Percentiles rank a stretch among this genome's conserved stretches.
Conservation (phyloP, 2,113 vertebrate species). For the Lutjanus erythropterus region DNA sequence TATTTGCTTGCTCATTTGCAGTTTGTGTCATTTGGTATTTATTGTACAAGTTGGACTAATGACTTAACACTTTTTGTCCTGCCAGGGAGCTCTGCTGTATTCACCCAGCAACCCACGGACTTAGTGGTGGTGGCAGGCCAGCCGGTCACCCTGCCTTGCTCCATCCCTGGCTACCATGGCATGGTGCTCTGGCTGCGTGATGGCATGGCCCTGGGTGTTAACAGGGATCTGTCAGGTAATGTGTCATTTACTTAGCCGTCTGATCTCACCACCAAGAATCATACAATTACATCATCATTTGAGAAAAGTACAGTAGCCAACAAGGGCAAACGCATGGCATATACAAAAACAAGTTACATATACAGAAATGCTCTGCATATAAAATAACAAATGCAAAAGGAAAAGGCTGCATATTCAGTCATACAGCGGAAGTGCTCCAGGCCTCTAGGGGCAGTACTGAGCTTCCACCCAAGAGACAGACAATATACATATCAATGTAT, state of each 20-base stretch:
- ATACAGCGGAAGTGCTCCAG: too few relatives aligned
- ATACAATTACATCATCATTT: too few relatives aligned
- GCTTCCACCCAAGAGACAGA: too few relatives aligned
- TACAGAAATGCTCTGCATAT: too few relatives aligned
- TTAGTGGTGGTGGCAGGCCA: constrained; percentile 92
- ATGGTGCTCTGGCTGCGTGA: constrained; percentile 95
- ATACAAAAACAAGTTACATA: too few relatives aligned
- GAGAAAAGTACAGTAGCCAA: too few relatives aligned
- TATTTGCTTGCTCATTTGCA: neutral
- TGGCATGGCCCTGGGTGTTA: constrained; percentile 91
- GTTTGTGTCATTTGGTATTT: neutral
- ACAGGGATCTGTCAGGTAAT: constrained; percentile 91
- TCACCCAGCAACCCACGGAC: constrained; percentile 92
- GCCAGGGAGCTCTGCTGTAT: constrained; percentile 88
- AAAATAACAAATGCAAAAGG: too few relatives aligned
- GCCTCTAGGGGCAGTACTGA: too few relatives aligned
- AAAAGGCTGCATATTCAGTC: too few relatives aligned
- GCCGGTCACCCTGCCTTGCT: constrained; percentile 90
- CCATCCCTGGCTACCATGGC: constrained; percentile 92
- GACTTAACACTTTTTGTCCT: neutral
- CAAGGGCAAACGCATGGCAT: too few relatives aligned
- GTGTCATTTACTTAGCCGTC: neutral
- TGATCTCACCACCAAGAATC: too few relatives aligned
- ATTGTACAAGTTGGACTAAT: neutral
- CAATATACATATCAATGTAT: too few relatives aligned